Evolutionary conservation across 2,888 invertebrate genomes (phyloP).

Genomic region (Gastracanthus pulcherrimus): DNA sequence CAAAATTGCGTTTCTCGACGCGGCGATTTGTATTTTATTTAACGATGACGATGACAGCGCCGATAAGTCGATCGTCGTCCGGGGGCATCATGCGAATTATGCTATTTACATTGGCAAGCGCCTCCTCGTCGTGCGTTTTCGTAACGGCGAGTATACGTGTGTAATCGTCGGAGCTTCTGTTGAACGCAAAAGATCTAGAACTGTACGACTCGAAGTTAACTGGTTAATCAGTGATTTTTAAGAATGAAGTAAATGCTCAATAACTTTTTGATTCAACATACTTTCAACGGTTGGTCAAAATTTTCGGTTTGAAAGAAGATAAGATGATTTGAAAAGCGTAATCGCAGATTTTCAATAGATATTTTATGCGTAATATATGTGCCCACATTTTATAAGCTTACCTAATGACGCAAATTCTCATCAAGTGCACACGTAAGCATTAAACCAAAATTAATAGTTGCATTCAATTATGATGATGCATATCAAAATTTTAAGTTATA

Average conservation of each 20-base stretch:
- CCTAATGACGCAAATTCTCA: neutral
- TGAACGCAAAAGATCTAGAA: too few relatives aligned
- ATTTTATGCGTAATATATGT: neutral
- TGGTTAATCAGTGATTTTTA: too few relatives aligned
- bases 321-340: too few relatives aligned
- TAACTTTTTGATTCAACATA: too few relatives aligned
- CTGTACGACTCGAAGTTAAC: too few relatives aligned
- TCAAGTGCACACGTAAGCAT: neutral
- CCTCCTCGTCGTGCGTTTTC: slow-evolving; percentile 42
- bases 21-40: slow-evolving; percentile 32
- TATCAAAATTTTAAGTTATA: neutral
- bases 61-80: slow-evolving; percentile 51
- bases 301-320: too few relatives aligned
- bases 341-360: too few relatives aligned
- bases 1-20: slow-evolving; percentile 3
- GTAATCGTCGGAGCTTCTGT: neutral
- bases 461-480: neutral
- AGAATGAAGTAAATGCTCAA: too few relatives aligned
- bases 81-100: slow-evolving; percentile 37
- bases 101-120: slow-evolving; percentile 55
- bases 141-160: neutral
- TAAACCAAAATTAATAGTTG: neutral
- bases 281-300: too few relatives aligned
- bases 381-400: neutral
- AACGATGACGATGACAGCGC: slow-evolving; percentile 14